phyloP scores from a whole-genome alignment of 2,113 vertebrate genomes.

The Pavo muticus region DNA sequence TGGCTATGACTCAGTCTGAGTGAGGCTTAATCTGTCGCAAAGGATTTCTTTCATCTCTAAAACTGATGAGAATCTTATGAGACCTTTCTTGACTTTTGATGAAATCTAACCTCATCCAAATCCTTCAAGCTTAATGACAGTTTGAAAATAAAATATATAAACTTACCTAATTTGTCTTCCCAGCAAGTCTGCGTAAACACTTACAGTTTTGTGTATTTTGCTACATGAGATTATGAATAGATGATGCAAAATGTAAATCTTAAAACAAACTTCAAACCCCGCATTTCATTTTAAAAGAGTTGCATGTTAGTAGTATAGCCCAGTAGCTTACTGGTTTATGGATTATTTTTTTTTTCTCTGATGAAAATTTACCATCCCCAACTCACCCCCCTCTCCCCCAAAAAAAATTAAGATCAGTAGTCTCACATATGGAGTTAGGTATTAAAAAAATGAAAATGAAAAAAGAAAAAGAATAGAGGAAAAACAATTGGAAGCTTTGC shows the following conservation, averaged over 20 bases:
- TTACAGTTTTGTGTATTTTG: background rate
- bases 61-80: background rate
- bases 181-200: background rate
- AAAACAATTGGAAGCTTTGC: background rate
- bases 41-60: background rate
- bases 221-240: background rate
- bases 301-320: background rate
- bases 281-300: background rate
- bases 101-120: background rate
- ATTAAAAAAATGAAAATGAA: fast-evolving
- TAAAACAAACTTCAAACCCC: background rate
- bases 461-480: background rate
- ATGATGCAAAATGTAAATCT: background rate
- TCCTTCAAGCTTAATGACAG: background rate
- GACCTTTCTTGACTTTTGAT: background rate
- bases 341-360: background rate
- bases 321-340: background rate
- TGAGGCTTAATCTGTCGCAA: background rate
- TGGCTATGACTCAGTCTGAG: background rate
- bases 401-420: background rate
- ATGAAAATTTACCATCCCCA: background rate
- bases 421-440: background rate
- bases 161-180: background rate
- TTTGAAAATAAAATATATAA: background rate
- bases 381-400: fast-evolving